Conservation (phyloP, 1,140 invertebrate species). For the Plectus sambesii region DNA sequence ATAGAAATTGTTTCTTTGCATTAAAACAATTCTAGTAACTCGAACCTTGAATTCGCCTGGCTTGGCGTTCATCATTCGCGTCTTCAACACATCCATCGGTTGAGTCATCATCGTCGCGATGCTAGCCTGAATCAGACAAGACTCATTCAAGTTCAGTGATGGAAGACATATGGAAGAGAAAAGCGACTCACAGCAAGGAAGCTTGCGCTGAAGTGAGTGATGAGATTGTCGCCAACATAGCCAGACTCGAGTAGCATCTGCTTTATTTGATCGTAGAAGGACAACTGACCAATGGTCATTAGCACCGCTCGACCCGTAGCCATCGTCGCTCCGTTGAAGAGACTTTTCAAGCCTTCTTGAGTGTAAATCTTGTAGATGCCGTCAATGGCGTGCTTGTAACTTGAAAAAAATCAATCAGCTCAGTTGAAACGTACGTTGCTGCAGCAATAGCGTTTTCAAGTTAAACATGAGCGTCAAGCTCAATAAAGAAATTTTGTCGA, state of each 20-base stretch:
- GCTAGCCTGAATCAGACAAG: conserved; percentile 58
- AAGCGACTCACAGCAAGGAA: conserved; percentile 66
- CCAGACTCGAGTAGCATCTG: conserved; percentile 58
- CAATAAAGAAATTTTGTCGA: background rate
- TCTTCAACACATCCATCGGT: conserved; percentile 92
- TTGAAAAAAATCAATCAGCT: conserved; percentile 48
- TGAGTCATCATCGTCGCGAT: conserved; percentile 89
- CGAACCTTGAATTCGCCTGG: conserved; percentile 74
- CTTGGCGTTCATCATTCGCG: conserved; percentile 87
- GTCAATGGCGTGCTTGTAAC: conserved; percentile 95
- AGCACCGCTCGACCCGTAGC: conserved; percentile 76
- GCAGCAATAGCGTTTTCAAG: background rate
- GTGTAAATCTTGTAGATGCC: conserved; percentile 67
- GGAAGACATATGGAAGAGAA: conserved; percentile 1
- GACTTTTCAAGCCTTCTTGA: conserved; percentile 62
- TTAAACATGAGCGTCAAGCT: background rate
- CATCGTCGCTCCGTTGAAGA: conserved; percentile 80
- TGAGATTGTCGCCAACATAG: conserved; percentile 70
- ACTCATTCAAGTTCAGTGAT: conserved; percentile 7
- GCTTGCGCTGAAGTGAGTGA: conserved; percentile 76
- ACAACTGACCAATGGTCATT: conserved; percentile 86
- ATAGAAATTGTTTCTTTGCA: too few relatives aligned
- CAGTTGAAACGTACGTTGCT: background rate
- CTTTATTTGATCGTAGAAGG: conserved; percentile 88
- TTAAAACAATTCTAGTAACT: conserved; percentile 18